Evolutionary conservation across 2,113 vertebrate genomes (phyloP), one percentile per base, ranked within the genome.

Genomic region (Anoura caudifer): DNA sequence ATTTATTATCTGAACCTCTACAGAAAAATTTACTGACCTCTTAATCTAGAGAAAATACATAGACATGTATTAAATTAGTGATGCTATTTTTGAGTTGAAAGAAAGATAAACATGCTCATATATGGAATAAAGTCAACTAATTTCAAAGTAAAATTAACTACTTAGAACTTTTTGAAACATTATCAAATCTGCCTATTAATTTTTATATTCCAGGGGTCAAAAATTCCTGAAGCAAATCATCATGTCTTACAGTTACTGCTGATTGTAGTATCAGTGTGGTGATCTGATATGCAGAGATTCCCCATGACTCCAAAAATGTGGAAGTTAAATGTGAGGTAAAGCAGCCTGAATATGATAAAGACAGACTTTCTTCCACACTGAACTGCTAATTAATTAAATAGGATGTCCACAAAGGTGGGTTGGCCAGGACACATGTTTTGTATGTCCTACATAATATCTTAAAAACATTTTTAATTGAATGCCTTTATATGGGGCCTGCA

Each of bases 151-250:
- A 73, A 72, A 63, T 45, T 50, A 76, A 65, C 36, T 26, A 72
- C 72, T 70, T 90, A 76, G 72, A 47, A 33, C 24, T 47, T 70
- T 43, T 56, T 12, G 50, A 36, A 43, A 15, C 6, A 31, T 88
- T 81, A 59, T 17, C 7, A 1, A 31, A 72, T 73, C 33, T 63
- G 20, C 52, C 52, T n/a, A 45, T 90, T 96, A 92, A 89, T 31
- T 97, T 98, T 76, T 96, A 99, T 99, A 99, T 99, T 97, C 99
- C 99, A 98, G 99, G 33, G 96, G 98, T 43, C 99, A 99, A 98
- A 98, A 99, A 70, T 99, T 99, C 99, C 99, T 0, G 99, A 99
- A 31, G 99, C 98, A 28, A 99, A 99, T 97, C 98, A 99, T 67
- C 99, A 99, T 10, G 98, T 98, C 4, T 98, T 99, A 56, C 98